A percentile compares a stretch with the other conserved stretches of the same genome.
Evolutionary conservation across 1,140 invertebrate genomes (phyloP).

Genomic region (Harpegnathos saltator): DNA sequence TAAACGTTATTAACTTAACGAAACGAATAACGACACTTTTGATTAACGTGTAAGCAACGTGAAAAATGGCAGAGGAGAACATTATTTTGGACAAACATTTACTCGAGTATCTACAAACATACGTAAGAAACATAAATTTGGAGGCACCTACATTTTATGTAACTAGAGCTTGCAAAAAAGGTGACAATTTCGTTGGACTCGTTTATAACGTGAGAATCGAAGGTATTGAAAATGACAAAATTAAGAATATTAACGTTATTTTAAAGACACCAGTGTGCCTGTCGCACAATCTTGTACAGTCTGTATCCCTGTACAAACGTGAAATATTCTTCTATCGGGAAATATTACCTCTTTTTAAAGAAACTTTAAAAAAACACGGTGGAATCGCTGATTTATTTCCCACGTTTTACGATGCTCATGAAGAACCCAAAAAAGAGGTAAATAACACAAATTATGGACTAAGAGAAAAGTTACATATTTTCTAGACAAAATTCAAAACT

Average conservation of each 20-base stretch:
- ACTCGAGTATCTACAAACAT: constrained; percentile 4
- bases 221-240: constrained; percentile 50
- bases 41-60: background rate
- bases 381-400: constrained; percentile 41
- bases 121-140: constrained; percentile 10
- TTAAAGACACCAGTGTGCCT: constrained; percentile 55
- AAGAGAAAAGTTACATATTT: too few relatives aligned
- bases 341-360: constrained; percentile 58
- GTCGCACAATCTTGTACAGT: too few relatives aligned
- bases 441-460: constrained; percentile 5
- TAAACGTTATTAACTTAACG: constrained; percentile 2
- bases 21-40: background rate
- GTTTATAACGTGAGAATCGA: constrained; percentile 65
- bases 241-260: constrained; percentile 53
- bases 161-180: constrained; percentile 45
- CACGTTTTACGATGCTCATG: constrained; percentile 25
- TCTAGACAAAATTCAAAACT: too few relatives aligned
- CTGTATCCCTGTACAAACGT: constrained; percentile 55
- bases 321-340: constrained; percentile 69
- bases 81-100: background rate
- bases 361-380: constrained; percentile 23
- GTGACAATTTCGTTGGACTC: constrained; percentile 70
- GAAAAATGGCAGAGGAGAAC: background rate
- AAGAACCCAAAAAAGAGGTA: constrained; percentile 65
- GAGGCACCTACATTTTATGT: constrained; percentile 53